Base-by-base conservation (phyloP, 2,797 vertebrate genomes). In the Coreius guichenoti region DNA sequence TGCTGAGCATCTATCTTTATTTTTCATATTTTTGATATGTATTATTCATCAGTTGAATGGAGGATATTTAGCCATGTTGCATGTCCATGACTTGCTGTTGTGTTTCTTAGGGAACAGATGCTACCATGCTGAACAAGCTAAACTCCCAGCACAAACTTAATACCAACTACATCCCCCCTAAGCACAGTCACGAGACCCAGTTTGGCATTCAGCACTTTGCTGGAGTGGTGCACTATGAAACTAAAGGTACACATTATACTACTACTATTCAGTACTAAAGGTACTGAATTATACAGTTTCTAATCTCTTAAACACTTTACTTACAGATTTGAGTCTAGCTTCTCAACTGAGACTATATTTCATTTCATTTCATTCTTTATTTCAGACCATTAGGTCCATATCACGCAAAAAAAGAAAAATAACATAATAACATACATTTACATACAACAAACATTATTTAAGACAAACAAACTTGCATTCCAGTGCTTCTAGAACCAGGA, bases 141-240 rank as follows among this genome's bases (percentile, higher is more conserved):
- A 99, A 99, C 92, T 97, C 96, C 13, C 97, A 99, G 90, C 98
- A 99, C 93, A 99, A 97, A 85, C 92, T 98, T 82, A 97, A 98
- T 91, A 93, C 95, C 23, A 95, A 98, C 94, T 99, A 99, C 87
- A 96, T 99, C 88, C 97, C 98, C 2, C 97, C 98, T 0, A 99
- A 98, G 92, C 98, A 99, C 91, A 97, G 93, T 91, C 95, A 99
- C 0, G 97, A 99, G 91, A 99, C 97, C 0, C 97, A 99, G 92
- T 99, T 99, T 90, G 98, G 98, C 39, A 98, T 99, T 93, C 98
- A 97, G 88, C 98, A 99, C 92, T 99, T 99, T 81, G 98, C 98
- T 29, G 98, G 98, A 8, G 90, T 98, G 0, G 98, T 99, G 86
- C 96, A 94, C 94, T 99, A 99, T 0, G 97, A 99, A 92, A 98